These are phyloP conservation scores for Heterochromis multidens DNA, from an alignment of 2,113 vertebrate species.

Conservation along the genomic window DNA sequence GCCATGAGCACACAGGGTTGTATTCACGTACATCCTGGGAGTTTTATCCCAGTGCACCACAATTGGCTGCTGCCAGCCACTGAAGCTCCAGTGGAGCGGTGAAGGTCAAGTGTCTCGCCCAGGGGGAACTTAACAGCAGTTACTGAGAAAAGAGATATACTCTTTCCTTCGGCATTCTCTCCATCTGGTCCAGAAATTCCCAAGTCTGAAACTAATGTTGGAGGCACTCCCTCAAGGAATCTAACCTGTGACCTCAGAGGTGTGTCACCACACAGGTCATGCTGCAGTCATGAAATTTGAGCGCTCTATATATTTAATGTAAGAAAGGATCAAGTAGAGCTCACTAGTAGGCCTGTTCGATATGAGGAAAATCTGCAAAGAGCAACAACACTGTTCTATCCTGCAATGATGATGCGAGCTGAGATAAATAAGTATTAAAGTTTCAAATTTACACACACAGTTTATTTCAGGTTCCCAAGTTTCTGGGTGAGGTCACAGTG, in stretches of 20 bases:
- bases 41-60: neutral
- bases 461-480: too few species aligned
- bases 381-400: too few species aligned
- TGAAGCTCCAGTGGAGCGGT: neutral
- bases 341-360: rapidly evolving
- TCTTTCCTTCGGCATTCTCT: neutral
- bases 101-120: neutral
- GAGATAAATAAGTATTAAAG: too few species aligned
- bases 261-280: neutral
- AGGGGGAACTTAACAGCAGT: neutral
- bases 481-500: too few species aligned
- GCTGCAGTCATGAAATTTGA: neutral
- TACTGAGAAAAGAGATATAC: neutral
- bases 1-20: neutral
- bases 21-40: neutral
- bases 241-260: neutral
- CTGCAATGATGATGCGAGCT: too few species aligned
- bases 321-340: neutral
- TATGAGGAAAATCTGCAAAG: neutral
- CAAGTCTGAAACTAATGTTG: neutral
- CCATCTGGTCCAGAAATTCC: neutral
- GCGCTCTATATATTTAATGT: neutral
- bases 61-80: neutral
- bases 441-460: too few species aligned
- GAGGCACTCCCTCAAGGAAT: neutral